phyloP scores from a whole-genome alignment of 2,888 invertebrate species.

The Melieria omissa region DNA sequence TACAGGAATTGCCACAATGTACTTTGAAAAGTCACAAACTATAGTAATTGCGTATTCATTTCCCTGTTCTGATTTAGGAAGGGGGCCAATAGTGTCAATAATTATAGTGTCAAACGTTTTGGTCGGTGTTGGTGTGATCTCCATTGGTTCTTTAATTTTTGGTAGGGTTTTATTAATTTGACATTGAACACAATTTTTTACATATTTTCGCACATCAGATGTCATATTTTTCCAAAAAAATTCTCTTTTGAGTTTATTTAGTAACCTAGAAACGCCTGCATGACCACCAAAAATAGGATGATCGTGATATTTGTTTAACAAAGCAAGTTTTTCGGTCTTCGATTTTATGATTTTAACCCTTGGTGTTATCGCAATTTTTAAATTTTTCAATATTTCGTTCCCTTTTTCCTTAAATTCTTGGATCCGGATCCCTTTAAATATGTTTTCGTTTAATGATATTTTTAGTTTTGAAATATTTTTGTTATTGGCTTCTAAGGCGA shows the following conservation, averaged over 20 bases:
- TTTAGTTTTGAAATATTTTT: conserved; percentile 25
- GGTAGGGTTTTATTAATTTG: no score
- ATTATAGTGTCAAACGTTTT: no score
- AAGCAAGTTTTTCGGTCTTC: not conserved
- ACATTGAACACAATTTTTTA: not conserved
- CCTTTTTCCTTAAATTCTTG: conserved; percentile 27
- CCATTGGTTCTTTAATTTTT: no score
- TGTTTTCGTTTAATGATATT: conserved; percentile 27
- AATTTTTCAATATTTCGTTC: conserved; percentile 21
- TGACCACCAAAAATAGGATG: conserved; percentile 22
- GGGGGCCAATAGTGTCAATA: no score
- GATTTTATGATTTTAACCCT: conserved; percentile 10
- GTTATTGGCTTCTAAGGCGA: conserved; percentile 30
- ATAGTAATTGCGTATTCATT: no score
- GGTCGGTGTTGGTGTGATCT: no score
- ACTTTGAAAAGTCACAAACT: conserved; percentile 8
- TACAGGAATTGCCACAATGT: conserved; percentile 42
- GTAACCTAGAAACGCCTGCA: conserved; percentile 20
- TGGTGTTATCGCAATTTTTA: conserved; percentile 31
- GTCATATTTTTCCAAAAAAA: conserved; percentile 37
- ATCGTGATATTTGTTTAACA: conserved; percentile 23
- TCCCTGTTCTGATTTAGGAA: no score
- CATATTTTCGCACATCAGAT: conserved; percentile 5
- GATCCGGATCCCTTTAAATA: conserved; percentile 22
- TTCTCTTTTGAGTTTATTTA: conserved; percentile 32